Evolutionary conservation across 2,888 invertebrate species (phyloP), one percentile per base, ranked within the genome.

Genomic region (Drosophila borealis): DNA sequence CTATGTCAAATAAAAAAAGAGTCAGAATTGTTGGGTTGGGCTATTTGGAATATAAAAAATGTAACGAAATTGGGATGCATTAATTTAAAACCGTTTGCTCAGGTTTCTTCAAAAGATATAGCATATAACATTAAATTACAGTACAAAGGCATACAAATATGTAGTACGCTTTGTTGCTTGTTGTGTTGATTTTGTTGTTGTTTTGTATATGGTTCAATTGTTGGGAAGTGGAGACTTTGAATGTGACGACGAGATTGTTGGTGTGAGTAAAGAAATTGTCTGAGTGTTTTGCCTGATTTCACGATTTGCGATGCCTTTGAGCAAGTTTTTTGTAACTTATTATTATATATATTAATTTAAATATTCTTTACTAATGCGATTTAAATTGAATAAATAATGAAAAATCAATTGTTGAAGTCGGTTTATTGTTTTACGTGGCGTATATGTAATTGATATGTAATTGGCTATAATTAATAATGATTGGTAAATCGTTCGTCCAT

Each of bases 381-480:
- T 54, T 55, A 13, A 59, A 42, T 19, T 34, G 13, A 33, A 46
- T 13, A 44, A 29, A 33, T 11, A 9, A n/a, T 34, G 19, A 37
- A 11, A 25, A 73, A 37, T 42, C 19, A 29, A 41, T 37, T 56
- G 54, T 53, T 70, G 14, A 8, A 50, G 11, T 48, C 37, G 48
- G 39, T 14, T 70, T 64, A 39, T 74, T 78, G 59, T 65, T 69
- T 57, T 55, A 65, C 55, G 49, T 57, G 70, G 44, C 66, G 74
- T 73, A 73, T 70, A 74, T 70, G 63, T 77, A 71, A 70, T 64
- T 71, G 39, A 57, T 68, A 74, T 78, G 60, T 64, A 71, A 74
- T 79, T 79, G 79, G 60, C 57, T 51, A 36, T 61, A 60, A 55
- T 73, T 65, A 25, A 57, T 64, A 59, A 60, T 67, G 57, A 68